These are phyloP conservation scores for Parnassius mnemosyne DNA, from an alignment of 2,888 invertebrate genomes.

Conservation along the genomic window DNA sequence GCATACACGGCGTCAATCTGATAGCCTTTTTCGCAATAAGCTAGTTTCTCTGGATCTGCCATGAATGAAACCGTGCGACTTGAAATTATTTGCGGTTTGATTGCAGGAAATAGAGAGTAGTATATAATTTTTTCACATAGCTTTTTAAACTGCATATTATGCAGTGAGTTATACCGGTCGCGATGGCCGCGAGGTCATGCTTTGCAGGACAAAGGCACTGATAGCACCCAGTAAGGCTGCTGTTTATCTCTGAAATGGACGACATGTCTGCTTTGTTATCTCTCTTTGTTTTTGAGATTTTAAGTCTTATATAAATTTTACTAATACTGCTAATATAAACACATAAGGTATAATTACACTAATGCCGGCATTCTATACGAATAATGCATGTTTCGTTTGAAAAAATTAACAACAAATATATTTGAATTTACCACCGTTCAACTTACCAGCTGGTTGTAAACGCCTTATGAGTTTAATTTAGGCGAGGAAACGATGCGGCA, in stretches of 20 bases:
- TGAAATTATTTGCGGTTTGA: too few relatives aligned
- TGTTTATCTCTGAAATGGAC: conserved; percentile 12
- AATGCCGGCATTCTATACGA: too few relatives aligned
- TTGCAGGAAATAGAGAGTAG: too few relatives aligned
- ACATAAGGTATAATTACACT: neutral
- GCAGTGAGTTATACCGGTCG: neutral
- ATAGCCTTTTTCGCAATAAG: too few relatives aligned
- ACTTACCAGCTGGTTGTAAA: conserved; percentile 24
- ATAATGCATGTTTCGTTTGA: neutral
- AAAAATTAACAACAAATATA: neutral
- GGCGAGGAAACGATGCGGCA: conserved; percentile 53
- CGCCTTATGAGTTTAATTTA: conserved; percentile 25
- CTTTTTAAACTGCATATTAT: too few relatives aligned
- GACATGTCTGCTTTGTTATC: neutral
- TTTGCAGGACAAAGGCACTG: conserved; percentile 52
- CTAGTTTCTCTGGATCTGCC: too few relatives aligned
- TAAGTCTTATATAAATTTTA: neutral
- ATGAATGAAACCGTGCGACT: too few relatives aligned
- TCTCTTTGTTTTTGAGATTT: conserved; percentile 1
- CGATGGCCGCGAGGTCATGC: conserved; percentile 42
- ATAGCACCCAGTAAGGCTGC: conserved; percentile 35
- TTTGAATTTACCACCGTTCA: neutral
- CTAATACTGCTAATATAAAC: neutral
- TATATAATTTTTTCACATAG: too few relatives aligned
- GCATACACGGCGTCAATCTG: too few relatives aligned